Base-by-base conservation (phyloP, 2,888 invertebrate species). In the Epistrophella euchroma region DNA sequence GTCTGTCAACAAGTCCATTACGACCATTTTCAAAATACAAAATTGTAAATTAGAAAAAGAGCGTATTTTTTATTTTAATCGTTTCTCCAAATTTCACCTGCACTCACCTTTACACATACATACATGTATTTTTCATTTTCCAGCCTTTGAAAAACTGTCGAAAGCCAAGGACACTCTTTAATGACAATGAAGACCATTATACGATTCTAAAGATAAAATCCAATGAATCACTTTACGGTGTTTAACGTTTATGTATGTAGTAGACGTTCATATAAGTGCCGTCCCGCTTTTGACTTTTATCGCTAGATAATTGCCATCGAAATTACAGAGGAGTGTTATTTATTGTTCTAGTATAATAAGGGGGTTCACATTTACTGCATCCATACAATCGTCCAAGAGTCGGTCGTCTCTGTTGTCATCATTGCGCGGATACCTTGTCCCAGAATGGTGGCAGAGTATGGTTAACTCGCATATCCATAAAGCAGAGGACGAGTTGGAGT, bases 221-320 rank as follows among this genome's bases (percentile, higher is more conserved):
- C 82, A 66, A 52, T 66, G 82, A 86, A 86, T 82, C 77, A 82
- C 82, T 82, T 84, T 81, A 74, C 76, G 70, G 76, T 86, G 71
- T 78, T 81, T 60, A 37, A 11, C 4, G 37, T 37, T 13, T 45
- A 28, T 64, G 43, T 25, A 62, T 22, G 6, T 25, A 6, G 64
- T 40, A 52, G 45, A 55, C 74, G 37, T 66, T 62, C 81, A 78
- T 82, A 82, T 82, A 82, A 82, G 86, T 86, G 81, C 86, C 70
- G 73, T 86, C 89, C 88, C 89, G 89, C 88, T 89, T 88, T 85
- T 89, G 90, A 90, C 90, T 89, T 90, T 90, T 90, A 90, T 90
- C 90, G 90, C 90, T 90, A 90, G 90, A 90, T 90, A 90, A 90
- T 90, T 90, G 89, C 90, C 89, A 88, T 89, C 88, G 78, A 90